These are phyloP conservation scores for Phrynocephalus vlangalii DNA, from an alignment of 2,797 vertebrate species.

Conservation along the genomic window DNA sequence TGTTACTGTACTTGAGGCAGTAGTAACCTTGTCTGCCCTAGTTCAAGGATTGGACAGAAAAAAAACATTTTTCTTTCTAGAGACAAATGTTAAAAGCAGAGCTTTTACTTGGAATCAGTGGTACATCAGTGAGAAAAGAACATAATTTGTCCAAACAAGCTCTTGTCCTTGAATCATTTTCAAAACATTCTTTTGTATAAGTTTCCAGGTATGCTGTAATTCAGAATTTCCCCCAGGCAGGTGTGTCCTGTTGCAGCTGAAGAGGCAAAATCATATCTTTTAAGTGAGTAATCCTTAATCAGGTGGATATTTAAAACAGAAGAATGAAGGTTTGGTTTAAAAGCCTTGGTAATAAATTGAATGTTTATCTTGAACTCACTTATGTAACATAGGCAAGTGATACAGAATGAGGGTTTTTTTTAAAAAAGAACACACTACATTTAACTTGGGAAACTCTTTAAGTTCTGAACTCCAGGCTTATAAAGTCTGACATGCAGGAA, in stretches of 20 bases:
- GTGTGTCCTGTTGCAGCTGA: constrained; percentile 8
- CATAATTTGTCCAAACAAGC: constrained; percentile 18
- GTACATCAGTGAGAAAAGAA: not conserved
- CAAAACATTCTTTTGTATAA: not conserved
- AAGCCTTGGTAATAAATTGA: constrained; percentile 2
- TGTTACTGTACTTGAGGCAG: not conserved
- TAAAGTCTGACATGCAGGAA: not conserved
- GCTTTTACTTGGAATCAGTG: not conserved
- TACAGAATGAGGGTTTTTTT: not conserved
- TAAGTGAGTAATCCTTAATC: constrained; percentile 34
- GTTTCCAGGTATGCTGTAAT: constrained; percentile 25
- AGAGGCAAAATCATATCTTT: constrained; percentile 7
- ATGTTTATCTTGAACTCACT: not conserved
- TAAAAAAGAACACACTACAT: too few species aligned
- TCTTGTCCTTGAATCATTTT: constrained; percentile 26
- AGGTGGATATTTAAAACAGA: constrained; percentile 16
- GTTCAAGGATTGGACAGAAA: not conserved
- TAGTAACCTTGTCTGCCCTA: not conserved
- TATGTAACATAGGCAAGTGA: not conserved
- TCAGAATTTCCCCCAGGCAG: not conserved
- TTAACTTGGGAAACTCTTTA: constrained; percentile 5
- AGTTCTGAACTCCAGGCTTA: not conserved
- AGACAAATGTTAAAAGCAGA: constrained; percentile 8
- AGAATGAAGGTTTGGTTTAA: not conserved
- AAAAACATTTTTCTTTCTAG: not conserved